These are phyloP conservation scores for Meandrusa payeni DNA, from an alignment of 2,888 invertebrate genomes.

Conservation along the genomic window DNA sequence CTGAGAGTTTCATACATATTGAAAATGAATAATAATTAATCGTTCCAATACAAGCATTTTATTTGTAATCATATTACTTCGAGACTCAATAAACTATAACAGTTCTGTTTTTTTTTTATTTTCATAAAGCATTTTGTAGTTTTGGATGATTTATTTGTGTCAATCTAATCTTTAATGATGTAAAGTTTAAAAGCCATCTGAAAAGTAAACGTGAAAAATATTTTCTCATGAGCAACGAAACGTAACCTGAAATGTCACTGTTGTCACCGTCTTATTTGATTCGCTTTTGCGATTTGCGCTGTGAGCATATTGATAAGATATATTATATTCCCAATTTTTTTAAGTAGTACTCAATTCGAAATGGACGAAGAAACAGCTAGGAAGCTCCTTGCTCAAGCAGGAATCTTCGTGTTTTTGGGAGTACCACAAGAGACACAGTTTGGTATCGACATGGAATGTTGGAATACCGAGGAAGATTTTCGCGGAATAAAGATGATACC, in stretches of 20 bases:
- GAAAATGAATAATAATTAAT: no score
- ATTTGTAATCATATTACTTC: no score
- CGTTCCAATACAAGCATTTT: no score
- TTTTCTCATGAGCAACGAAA: no score
- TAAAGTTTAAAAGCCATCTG: no score
- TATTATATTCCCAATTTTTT: slow-evolving; percentile 46
- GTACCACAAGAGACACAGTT: slow-evolving; percentile 96
- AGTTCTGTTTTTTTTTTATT: no score
- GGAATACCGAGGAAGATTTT: slow-evolving; percentile 95
- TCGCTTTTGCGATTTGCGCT: slow-evolving; percentile 22
- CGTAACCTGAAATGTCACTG: slow-evolving; percentile 7
- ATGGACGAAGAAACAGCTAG: slow-evolving; percentile 90
- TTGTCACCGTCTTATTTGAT: not conserved
- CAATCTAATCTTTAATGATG: no score
- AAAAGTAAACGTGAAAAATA: no score
- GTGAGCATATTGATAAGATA: slow-evolving; percentile 55
- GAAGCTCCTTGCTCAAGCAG: slow-evolving; percentile 89
- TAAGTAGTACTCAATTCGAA: slow-evolving; percentile 44
- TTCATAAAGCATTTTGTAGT: no score
- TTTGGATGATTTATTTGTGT: no score
- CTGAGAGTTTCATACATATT: no score
- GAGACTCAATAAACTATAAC: no score
- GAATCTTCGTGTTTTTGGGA: slow-evolving; percentile 89
- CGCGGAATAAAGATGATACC: slow-evolving; percentile 99
- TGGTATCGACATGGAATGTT: slow-evolving; percentile 92